Percentiles rank a stretch among this genome's conserved stretches.
Conservation (phyloP, 2,888 invertebrate species). For the Aleiodes testaceus region DNA sequence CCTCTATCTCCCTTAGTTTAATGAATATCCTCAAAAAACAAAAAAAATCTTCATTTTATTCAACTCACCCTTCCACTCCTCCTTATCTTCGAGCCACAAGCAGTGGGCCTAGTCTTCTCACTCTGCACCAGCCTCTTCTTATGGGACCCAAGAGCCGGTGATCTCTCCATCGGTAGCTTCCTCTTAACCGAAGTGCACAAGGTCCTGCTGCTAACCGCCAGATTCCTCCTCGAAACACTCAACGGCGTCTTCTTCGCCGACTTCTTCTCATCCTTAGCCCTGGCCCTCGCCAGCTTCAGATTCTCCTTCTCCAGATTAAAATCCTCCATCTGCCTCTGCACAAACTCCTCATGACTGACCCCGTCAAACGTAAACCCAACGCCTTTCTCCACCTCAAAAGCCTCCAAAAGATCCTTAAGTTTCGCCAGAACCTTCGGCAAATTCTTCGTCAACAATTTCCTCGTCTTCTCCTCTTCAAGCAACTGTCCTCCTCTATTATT, state of each 20-base stretch:
- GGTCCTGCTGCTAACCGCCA: slow-evolving; percentile 55
- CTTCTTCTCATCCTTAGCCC: slow-evolving; percentile 67
- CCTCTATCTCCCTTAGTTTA: too few species aligned
- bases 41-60: too few species aligned
- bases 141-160: slow-evolving; percentile 54
- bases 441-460: slow-evolving; percentile 82
- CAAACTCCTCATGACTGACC: slow-evolving; percentile 77
- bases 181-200: slow-evolving; percentile 63
- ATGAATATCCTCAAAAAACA: not conserved
- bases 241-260: slow-evolving; percentile 64
- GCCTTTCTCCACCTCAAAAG: slow-evolving; percentile 76
- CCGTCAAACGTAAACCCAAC: slow-evolving; percentile 79
- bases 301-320: slow-evolving; percentile 76
- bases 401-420: slow-evolving; percentile 75
- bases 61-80: slow-evolving; percentile 58
- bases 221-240: slow-evolving; percentile 63
- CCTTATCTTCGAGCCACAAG: slow-evolving; percentile 53
- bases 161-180: slow-evolving; percentile 60
- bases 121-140: slow-evolving; percentile 55
- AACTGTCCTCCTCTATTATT: slow-evolving; percentile 92
- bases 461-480: slow-evolving; percentile 88
- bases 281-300: slow-evolving; percentile 70
- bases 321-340: slow-evolving; percentile 78
- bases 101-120: slow-evolving; percentile 55
- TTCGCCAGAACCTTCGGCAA: slow-evolving; percentile 84